Percentiles rank a stretch among this genome's conserved stretches.
These are phyloP conservation scores for Oplegnathus fasciatus DNA, from an alignment of 2,113 vertebrate genomes.

Conservation along the genomic window DNA sequence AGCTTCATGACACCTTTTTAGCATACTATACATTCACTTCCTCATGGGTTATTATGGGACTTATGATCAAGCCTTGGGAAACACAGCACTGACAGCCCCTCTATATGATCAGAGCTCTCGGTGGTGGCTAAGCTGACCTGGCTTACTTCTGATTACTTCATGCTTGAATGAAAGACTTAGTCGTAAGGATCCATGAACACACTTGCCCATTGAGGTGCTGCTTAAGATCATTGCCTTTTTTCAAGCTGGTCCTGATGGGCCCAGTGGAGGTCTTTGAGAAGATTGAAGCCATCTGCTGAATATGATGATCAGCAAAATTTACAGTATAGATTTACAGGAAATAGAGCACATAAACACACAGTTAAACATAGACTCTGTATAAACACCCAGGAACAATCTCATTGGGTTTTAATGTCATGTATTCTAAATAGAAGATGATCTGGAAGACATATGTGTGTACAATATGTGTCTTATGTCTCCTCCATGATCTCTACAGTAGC, in stretches of 20 bases:
- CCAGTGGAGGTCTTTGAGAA: conserved; percentile 26
- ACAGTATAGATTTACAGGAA: conserved; percentile 18
- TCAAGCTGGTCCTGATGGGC: conserved; percentile 1
- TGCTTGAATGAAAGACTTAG: conserved; percentile 63
- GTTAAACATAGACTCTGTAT: background rate
- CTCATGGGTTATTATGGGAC: conserved; percentile 8
- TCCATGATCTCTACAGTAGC: conserved; percentile 12
- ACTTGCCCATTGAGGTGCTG: conserved; percentile 36
- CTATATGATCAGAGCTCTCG: conserved; percentile 45
- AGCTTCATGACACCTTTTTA: conserved; percentile 10
- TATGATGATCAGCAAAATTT: background rate
- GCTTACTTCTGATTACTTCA: conserved; percentile 61
- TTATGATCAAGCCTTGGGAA: conserved; percentile 48
- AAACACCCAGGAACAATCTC: background rate
- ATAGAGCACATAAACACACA: background rate
- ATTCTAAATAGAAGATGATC: background rate
- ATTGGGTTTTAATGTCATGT: background rate
- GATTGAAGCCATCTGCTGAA: conserved; percentile 45
- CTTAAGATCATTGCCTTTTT: conserved; percentile 9
- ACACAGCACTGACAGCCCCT: conserved; percentile 32
- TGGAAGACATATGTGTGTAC: background rate
- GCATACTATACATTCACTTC: conserved; percentile 10
- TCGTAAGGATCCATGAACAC: conserved; percentile 37
- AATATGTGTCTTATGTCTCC: background rate
- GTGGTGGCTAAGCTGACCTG: conserved; percentile 51